Conservation (phyloP, 1,140 invertebrate species). For the Aphaenogaster floridana region DNA sequence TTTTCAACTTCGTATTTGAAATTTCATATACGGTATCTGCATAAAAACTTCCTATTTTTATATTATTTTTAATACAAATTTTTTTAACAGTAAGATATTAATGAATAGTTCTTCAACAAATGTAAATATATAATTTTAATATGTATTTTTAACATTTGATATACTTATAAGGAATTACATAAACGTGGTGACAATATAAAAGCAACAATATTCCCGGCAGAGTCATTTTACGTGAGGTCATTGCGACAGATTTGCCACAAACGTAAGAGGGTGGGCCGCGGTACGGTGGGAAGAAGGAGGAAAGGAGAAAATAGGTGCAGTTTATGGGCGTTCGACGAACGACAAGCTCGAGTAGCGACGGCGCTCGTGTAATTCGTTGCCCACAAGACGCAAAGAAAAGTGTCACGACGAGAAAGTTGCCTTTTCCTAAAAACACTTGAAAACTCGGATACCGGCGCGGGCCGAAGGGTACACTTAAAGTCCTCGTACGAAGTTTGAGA, state of each 20-base stretch:
- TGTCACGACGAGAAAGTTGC: conserved; percentile 61
- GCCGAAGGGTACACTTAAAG: conserved; percentile 59
- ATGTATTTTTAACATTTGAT: background rate
- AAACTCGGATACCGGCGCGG: conserved; percentile 47
- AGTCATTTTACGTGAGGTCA: conserved; percentile 35
- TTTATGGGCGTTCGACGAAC: conserved; percentile 61
- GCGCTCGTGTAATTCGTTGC: conserved; percentile 63
- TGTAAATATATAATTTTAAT: background rate
- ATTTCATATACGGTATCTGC: no score
- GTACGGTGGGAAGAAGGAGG: background rate
- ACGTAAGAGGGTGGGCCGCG: conserved; percentile 15
- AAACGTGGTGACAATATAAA: conserved; percentile 3
- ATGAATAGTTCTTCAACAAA: background rate
- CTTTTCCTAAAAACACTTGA: conserved; percentile 65
- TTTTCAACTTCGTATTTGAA: no score
- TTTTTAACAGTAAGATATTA: no score
- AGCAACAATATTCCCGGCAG: conserved; percentile 57
- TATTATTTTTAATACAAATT: no score
- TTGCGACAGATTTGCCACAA: conserved; percentile 47
- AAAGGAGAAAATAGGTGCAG: conserved; percentile 59
- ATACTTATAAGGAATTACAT: background rate
- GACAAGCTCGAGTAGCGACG: conserved; percentile 61
- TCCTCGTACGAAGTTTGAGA: conserved; percentile 60
- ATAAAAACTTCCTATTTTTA: no score
- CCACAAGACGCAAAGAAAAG: conserved; percentile 61